Evolutionary conservation across 1,140 invertebrate species (phyloP).

Genomic region (Bombus huntii): DNA sequence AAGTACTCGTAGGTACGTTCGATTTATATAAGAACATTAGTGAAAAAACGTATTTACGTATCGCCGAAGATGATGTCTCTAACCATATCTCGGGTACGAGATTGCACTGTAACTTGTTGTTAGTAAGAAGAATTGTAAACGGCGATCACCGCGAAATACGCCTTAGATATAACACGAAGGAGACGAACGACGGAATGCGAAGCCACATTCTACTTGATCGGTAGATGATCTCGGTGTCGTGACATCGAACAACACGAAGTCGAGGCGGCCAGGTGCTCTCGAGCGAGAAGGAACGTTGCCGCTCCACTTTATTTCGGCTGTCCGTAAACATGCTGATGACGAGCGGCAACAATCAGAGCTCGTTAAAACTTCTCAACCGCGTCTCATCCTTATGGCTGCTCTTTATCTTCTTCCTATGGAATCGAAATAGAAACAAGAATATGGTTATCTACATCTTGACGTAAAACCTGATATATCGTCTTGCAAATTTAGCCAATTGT

Average conservation of each 20-base stretch:
- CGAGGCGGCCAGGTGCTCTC: slow-evolving; percentile 32
- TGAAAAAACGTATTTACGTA: neutral
- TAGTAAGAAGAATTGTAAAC: too few relatives aligned
- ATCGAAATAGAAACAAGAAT: neutral
- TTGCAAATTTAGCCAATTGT: too few relatives aligned
- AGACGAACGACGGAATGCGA: slow-evolving; percentile 55
- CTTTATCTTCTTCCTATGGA: neutral
- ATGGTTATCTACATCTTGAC: too few relatives aligned
- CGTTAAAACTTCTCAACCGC: slow-evolving; percentile 36
- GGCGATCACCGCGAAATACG: neutral
- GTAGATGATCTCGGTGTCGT: slow-evolving; percentile 52
- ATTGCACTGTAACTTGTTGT: too few relatives aligned
- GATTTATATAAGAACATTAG: too few relatives aligned
- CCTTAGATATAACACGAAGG: slow-evolving; percentile 37
- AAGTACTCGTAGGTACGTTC: neutral
- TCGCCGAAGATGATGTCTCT: neutral
- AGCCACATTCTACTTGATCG: slow-evolving; percentile 52
- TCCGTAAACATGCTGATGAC: neutral
- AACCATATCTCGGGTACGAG: too few relatives aligned
- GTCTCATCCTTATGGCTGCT: neutral
- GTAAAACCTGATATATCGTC: too few relatives aligned
- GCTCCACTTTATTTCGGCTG: slow-evolving; percentile 34
- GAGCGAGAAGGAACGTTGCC: slow-evolving; percentile 17
- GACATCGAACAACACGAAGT: slow-evolving; percentile 38
- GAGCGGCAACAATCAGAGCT: slow-evolving; percentile 9